Conservation (phyloP, 2,888 invertebrate genomes). For the Ecdyonurus torrentis region DNA sequence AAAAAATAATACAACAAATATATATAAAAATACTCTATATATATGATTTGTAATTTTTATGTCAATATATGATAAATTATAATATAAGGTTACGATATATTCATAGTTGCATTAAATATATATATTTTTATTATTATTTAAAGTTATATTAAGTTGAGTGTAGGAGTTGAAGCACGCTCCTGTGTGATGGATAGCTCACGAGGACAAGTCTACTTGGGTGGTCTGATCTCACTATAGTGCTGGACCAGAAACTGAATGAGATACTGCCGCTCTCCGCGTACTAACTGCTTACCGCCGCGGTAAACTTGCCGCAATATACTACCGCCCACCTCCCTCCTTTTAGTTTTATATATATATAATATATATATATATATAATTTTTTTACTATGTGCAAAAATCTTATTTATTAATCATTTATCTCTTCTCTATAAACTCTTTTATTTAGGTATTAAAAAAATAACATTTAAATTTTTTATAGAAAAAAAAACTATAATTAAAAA, state of each 20-base stretch:
- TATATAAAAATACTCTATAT: too few relatives aligned
- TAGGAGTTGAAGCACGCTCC: not conserved
- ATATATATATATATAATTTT: not conserved
- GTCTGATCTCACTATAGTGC: not conserved
- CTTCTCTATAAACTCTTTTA: not conserved
- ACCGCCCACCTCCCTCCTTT: not conserved
- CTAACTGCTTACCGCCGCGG: too few relatives aligned
- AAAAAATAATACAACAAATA: too few relatives aligned
- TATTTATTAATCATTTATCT: not conserved
- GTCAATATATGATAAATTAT: not conserved
- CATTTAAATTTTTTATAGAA: not conserved
- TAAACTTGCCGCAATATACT: not conserved
- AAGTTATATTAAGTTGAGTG: not conserved
- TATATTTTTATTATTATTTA: not conserved
- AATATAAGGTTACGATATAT: not conserved
- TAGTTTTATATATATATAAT: not conserved
- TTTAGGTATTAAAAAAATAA: not conserved
- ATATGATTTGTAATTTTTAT: not conserved
- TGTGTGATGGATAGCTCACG: slow-evolving; percentile 1
- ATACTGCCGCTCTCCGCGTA: not conserved
- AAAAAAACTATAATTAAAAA: not conserved
- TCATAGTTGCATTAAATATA: not conserved
- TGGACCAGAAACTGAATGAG: slow-evolving; percentile 2
- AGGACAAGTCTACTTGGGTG: slow-evolving; percentile 2
- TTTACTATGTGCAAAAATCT: not conserved